phyloP scores from a whole-genome alignment of 2,888 invertebrate species.

The Mayetiola destructor region DNA sequence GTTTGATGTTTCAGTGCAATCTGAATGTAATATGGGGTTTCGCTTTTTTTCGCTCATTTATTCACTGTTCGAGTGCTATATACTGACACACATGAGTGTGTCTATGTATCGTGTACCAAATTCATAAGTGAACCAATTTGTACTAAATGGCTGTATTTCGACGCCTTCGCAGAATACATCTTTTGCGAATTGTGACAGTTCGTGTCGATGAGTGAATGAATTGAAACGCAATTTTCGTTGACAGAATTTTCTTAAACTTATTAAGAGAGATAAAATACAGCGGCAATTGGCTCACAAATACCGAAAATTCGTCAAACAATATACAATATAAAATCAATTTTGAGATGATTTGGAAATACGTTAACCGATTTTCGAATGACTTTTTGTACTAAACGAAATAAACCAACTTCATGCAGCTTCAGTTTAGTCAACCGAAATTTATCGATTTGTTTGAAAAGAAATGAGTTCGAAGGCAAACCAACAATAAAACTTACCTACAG shows the following conservation, averaged over 20 bases:
- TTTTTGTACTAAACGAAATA: slow-evolving; percentile 1
- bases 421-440: not conserved
- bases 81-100: not conserved
- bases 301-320: not conserved
- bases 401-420: slow-evolving; percentile 5
- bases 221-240: not conserved
- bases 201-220: not conserved
- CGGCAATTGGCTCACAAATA: not conserved
- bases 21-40: slow-evolving; percentile 3
- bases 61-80: not conserved
- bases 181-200: not conserved
- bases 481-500: slow-evolving; percentile 11
- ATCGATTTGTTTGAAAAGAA: slow-evolving; percentile 9
- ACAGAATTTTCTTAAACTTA: not conserved
- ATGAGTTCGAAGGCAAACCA: not conserved
- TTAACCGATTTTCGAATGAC: not conserved
- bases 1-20: not conserved
- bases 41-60: not conserved
- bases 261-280: not conserved
- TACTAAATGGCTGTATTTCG: not conserved
- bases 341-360: not conserved
- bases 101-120: not conserved
- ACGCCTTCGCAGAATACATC: not conserved
- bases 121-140: not conserved
- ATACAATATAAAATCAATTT: not conserved